Evolutionary conservation across 2,113 vertebrate genomes (phyloP).

Genomic region (Phrynosoma platyrhinos): DNA sequence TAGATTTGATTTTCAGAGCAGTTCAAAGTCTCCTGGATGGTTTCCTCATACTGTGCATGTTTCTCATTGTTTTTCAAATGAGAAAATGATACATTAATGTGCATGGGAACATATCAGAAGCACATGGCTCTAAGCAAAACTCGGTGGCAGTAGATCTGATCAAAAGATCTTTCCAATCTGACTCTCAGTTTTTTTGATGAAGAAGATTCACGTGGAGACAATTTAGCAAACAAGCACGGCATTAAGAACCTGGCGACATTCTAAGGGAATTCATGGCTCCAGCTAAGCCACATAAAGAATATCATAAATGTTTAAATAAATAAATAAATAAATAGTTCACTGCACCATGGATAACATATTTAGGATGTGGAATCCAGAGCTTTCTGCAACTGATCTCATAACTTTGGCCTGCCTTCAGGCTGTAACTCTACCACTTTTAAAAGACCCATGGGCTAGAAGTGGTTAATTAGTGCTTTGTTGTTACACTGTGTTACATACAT

Average conservation of each 20-base stretch:
- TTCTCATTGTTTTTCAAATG: conserved; percentile 78
- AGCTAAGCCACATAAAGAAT: conserved; percentile 84
- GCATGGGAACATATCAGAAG: conserved; percentile 79
- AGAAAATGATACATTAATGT: conserved; percentile 77
- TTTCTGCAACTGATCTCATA: conserved; percentile 18
- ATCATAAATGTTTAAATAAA: conserved; percentile 76
- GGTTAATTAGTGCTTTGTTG: conserved; percentile 84
- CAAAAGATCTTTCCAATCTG: conserved; percentile 80
- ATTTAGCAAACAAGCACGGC: conserved; percentile 82
- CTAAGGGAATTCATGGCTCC: conserved; percentile 80
- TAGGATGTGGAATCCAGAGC: conserved; percentile 31
- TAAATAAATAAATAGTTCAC: conserved; percentile 73
- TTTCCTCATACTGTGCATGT: conserved; percentile 69
- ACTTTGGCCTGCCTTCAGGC: conserved; percentile 72
- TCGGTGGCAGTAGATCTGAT: conserved; percentile 77
- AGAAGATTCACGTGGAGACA: conserved; percentile 84
- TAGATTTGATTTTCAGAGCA: conserved; percentile 72
- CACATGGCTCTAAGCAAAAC: conserved; percentile 76
- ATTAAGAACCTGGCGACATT: conserved; percentile 78
- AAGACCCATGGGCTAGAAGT: conserved; percentile 81
- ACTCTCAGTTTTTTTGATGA: conserved; percentile 82
- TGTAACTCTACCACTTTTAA: conserved; percentile 70
- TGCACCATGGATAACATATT: conserved; percentile 19
- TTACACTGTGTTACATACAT: conserved; percentile 80
- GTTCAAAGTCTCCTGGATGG: conserved; percentile 74